Evolutionary conservation across 2,113 vertebrate species (phyloP).

Genomic region (Morone chrysops): DNA sequence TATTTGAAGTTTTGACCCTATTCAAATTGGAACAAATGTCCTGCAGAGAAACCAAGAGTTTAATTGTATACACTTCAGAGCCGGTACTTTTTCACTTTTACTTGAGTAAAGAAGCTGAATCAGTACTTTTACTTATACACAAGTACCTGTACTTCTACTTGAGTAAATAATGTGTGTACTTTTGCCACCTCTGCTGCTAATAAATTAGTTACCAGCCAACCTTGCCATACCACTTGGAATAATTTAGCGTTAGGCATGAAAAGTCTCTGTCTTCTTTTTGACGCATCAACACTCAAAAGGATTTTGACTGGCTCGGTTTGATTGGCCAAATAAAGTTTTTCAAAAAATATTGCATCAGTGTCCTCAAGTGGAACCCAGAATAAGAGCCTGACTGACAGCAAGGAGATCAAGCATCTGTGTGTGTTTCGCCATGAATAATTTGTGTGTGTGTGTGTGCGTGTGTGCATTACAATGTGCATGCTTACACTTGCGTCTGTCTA

Average conservation of each 20-base stretch:
- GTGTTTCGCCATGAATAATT: slow-evolving; percentile 48
- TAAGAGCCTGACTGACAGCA: slow-evolving; percentile 64
- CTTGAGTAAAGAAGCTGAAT: too few species aligned
- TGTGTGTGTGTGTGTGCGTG: background rate
- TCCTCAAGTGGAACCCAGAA: slow-evolving; percentile 60
- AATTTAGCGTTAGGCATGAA: background rate
- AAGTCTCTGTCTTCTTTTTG: slow-evolving; percentile 4
- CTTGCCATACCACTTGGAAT: background rate
- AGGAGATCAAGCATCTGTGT: slow-evolving; percentile 61
- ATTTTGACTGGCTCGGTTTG: slow-evolving; percentile 20
- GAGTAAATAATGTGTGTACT: too few species aligned
- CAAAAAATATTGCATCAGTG: slow-evolving; percentile 50
- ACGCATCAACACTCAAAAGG: slow-evolving; percentile 16
- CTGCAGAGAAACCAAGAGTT: too few species aligned
- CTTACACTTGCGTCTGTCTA: background rate
- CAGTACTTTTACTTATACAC: too few species aligned
- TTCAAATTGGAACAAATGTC: too few species aligned
- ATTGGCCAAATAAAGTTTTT: slow-evolving; percentile 40
- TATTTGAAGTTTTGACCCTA: too few species aligned
- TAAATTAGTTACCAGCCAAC: slow-evolving; percentile 1
- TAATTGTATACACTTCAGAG: too few species aligned
- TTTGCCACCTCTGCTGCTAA: background rate
- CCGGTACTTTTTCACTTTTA: too few species aligned
- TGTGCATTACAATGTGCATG: background rate
- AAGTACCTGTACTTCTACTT: too few species aligned